Evolutionary conservation across 2,888 invertebrate genomes (phyloP), one percentile per base, ranked within the genome.

Genomic region (Alloscopus bannaensis): DNA sequence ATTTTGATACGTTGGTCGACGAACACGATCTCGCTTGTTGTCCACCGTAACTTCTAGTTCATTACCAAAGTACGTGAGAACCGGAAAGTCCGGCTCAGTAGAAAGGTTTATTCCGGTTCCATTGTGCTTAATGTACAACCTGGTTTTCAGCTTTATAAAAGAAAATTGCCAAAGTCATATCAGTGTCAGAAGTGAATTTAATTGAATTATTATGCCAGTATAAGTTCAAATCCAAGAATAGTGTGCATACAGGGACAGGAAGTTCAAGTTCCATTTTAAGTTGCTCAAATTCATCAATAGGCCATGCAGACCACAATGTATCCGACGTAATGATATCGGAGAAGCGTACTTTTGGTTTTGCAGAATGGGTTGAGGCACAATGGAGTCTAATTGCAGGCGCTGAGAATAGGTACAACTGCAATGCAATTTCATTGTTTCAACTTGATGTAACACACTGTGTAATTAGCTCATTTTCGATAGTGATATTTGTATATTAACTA

Each of bases 1-100:
- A 64, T 84, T 86, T 28, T 70, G 64, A 47, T 68, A 86, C 20
- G 68, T 59, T 2, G 81, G 82, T 4, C 81, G 62, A 24, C 75
- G 70, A 4, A 77, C 66, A 1, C 73, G 73, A 50, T 84, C 81
- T 20, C 18, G 13, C 55, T 84, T 86, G 2, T 77, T 82, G 40
- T 84, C 81, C 6, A 83, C 76, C 28, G 83, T 83, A 0, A 84
- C 84, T 69, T 86, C 86, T n/a, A 72, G 57, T 31, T 86, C 86
- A n/a, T 75, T 31, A 8, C 84, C 84, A 66, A 86, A 86, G 50
- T 84, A 84, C 0, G 84, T 86, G 1, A 83, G 36, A 1, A 81
- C 82, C 0, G 84, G 81, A 62, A 79, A 84, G 3, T 71, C 50
- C 3, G 79, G 69, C 66, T 85, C 85, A 6, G 80, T 65, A 18